phyloP scores from a whole-genome alignment of 2,797 vertebrate genomes.

The Leucoraja ocellata region DNA sequence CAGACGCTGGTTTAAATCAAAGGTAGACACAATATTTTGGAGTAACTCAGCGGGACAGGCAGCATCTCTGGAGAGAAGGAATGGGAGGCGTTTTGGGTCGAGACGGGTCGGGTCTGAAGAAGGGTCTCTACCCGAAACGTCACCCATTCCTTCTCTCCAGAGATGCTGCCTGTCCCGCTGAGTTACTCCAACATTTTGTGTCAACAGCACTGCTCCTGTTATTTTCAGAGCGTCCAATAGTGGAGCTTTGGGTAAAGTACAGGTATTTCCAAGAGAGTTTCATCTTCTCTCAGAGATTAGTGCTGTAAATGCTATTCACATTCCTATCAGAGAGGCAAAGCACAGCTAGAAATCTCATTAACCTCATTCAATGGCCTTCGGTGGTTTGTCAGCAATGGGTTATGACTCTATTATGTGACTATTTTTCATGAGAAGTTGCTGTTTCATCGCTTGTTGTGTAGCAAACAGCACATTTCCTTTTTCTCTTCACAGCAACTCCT shows the following conservation, averaged over 20 bases:
- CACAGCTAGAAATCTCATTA: conserved; percentile 33
- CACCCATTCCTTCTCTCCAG: no score
- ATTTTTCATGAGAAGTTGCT: neutral
- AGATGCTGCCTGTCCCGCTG: no score
- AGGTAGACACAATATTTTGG: no score
- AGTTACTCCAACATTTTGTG: no score
- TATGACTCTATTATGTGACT: neutral
- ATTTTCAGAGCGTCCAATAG: neutral
- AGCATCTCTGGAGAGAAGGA: no score
- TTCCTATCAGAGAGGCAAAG: conserved; percentile 14
- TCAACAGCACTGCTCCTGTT: no score
- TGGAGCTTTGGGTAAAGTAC: neutral
- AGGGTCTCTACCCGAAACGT: no score
- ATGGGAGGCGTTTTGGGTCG: no score
- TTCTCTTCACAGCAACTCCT: neutral
- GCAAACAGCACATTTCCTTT: neutral
- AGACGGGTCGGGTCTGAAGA: no score
- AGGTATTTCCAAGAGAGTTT: neutral
- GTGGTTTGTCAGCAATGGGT: neutral
- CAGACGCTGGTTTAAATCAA: no score
- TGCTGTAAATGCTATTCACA: neutral
- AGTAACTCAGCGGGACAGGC: no score
- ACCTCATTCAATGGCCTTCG: neutral
- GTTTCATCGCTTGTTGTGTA: neutral
- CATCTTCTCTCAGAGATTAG: conserved; percentile 9